Percentiles rank a stretch among this genome's conserved stretches.
These are phyloP conservation scores for Sebastes taczanowskii DNA, from an alignment of 2,797 vertebrate genomes.

Conservation along the genomic window DNA sequence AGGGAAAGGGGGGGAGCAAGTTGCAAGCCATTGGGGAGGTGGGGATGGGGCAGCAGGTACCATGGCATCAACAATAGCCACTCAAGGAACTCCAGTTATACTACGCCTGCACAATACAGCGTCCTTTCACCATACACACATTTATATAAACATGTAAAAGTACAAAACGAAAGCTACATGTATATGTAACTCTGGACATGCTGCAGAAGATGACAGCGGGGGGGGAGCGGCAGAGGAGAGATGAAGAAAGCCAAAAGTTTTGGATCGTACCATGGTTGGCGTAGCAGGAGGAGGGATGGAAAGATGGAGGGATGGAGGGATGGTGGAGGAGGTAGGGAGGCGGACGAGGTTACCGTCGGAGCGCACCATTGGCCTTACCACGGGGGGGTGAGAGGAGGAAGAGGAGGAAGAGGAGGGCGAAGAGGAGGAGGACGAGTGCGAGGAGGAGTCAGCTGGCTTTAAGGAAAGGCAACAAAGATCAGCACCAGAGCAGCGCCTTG, in stretches of 20 bases:
- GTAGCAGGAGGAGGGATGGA: constrained; percentile 56
- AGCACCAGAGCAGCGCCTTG: constrained; percentile 91
- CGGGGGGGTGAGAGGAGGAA: constrained; percentile 93
- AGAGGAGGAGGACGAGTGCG: constrained; percentile 86
- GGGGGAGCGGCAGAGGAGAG: constrained; percentile 29
- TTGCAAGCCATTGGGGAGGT: constrained; percentile 41
- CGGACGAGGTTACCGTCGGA: constrained; percentile 82
- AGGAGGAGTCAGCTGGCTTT: constrained; percentile 99
- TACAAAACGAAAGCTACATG: neutral
- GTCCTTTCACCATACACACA: constrained; percentile 34
- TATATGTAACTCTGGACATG: constrained; percentile 57
- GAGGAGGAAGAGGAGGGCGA: constrained; percentile 79
- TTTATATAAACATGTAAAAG: constrained; percentile 34
- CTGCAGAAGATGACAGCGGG: constrained; percentile 61
- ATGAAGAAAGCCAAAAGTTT: constrained; percentile 42
- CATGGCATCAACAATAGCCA: constrained; percentile 63
- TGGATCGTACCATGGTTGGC: constrained; percentile 55
- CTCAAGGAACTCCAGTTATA: constrained; percentile 49
- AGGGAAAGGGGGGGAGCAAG: neutral
- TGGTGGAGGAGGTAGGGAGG: constrained; percentile 69
- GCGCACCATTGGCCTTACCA: constrained; percentile 96
- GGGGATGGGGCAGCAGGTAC: constrained; percentile 26
- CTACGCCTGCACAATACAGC: constrained; percentile 28
- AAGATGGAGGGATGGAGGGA: constrained; percentile 51
- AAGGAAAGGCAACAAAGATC: constrained; percentile 99